Conservation (phyloP, 1,140 invertebrate genomes). For the Cydia fagiglandana region DNA sequence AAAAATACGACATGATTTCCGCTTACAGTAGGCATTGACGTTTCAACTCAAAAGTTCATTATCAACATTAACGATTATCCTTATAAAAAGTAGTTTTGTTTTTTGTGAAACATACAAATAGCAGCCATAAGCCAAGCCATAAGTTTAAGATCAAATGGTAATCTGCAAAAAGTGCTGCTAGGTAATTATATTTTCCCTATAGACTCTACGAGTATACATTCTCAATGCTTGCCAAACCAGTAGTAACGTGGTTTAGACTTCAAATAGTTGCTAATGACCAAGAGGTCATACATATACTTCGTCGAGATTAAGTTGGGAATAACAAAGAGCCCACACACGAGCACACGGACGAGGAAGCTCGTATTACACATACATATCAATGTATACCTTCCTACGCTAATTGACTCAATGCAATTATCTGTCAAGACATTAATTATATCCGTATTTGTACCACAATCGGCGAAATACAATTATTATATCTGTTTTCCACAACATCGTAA, state of each 20-base stretch:
- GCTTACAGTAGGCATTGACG: background rate
- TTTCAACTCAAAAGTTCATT: background rate
- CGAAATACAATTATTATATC: slow-evolving; percentile 15
- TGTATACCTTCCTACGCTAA: slow-evolving; percentile 7
- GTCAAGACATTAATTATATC: slow-evolving; percentile 22
- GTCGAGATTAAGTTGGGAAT: background rate
- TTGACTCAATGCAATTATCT: slow-evolving; percentile 22
- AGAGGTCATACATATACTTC: background rate
- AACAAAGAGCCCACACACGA: slow-evolving; percentile 7
- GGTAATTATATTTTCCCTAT: background rate
- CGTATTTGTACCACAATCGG: background rate
- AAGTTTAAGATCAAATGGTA: background rate
- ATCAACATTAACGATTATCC: background rate
- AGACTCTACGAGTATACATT: background rate
- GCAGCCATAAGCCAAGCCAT: background rate
- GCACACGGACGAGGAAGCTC: slow-evolving; percentile 20
- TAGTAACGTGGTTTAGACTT: background rate
- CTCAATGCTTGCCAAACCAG: slow-evolving; percentile 1
- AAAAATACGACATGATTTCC: background rate
- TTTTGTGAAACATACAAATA: background rate
- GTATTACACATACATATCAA: background rate
- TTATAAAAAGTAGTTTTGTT: slow-evolving; percentile 4
- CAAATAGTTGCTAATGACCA: background rate
- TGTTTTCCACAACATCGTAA: background rate
- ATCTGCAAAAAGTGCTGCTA: slow-evolving; percentile 1